These are phyloP conservation scores for Synodontis membranacea DNA, from an alignment of 2,113 vertebrate genomes.

Conservation along the genomic window DNA sequence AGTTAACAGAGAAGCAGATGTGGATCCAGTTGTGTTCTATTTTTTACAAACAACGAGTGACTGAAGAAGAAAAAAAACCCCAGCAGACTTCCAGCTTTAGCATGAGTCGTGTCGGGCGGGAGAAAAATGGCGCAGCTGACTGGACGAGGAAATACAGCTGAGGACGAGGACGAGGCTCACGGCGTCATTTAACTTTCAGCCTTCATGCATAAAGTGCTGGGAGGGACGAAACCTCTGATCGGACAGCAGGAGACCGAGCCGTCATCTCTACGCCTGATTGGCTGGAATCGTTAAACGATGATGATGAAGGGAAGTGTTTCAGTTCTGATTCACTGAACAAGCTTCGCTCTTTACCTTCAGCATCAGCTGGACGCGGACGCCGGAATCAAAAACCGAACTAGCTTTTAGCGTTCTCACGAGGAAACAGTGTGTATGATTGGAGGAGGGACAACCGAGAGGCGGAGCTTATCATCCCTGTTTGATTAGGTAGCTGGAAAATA, in stretches of 20 bases:
- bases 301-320: neutral
- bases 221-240: neutral
- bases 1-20: neutral
- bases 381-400: neutral
- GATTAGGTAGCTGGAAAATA: conserved; percentile 42
- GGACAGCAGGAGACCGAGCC: neutral
- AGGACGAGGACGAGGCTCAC: neutral
- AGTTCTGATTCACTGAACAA: neutral
- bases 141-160: neutral
- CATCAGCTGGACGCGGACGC: neutral
- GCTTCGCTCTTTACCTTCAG: neutral
- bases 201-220: neutral
- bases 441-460: conserved; percentile 52
- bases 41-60: neutral
- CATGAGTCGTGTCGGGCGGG: too few species aligned
- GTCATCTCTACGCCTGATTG: neutral
- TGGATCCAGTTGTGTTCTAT: neutral
- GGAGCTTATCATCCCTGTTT: conserved; percentile 32
- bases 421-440: neutral
- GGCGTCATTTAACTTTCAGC: neutral
- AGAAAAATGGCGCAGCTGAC: neutral
- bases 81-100: neutral
- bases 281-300: neutral
- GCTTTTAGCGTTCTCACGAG: neutral
- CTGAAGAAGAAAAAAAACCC: too few species aligned